These are phyloP conservation scores for Poecilobothrus nobilitatus DNA, from an alignment of 2,888 invertebrate species.

Conservation along the genomic window DNA sequence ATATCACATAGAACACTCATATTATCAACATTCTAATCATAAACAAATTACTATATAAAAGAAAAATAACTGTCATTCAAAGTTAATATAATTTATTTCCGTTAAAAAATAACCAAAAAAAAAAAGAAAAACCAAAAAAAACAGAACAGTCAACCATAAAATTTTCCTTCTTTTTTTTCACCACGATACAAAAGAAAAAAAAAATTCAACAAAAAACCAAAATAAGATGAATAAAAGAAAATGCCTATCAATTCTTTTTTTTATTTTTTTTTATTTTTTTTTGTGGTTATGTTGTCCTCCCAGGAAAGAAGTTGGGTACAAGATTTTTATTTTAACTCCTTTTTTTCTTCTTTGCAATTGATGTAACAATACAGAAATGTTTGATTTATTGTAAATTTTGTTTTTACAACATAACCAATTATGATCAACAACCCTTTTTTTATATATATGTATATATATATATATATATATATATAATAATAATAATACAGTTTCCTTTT, in stretches of 20 bases:
- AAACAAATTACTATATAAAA: too few relatives aligned
- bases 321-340: too few relatives aligned
- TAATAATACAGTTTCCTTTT: too few relatives aligned
- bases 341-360: not conserved
- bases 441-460: too few relatives aligned
- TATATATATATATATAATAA: too few relatives aligned
- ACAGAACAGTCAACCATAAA: not conserved
- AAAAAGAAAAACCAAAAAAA: not conserved
- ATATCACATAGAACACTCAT: not conserved
- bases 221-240: too few relatives aligned
- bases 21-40: not conserved
- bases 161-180: not conserved
- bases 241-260: not conserved
- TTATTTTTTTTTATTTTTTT: not conserved
- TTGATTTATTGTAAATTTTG: not conserved
- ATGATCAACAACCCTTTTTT: slow-evolving; percentile 9
- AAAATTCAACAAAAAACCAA: not conserved
- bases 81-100: not conserved
- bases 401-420: slow-evolving; percentile 2
- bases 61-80: not conserved
- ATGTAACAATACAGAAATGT: not conserved
- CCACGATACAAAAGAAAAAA: not conserved
- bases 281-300: not conserved
- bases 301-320: too few relatives aligned
- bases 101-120: not conserved